phyloP scores from a whole-genome alignment of 2,888 invertebrate species.

The Watsonalla binaria region DNA sequence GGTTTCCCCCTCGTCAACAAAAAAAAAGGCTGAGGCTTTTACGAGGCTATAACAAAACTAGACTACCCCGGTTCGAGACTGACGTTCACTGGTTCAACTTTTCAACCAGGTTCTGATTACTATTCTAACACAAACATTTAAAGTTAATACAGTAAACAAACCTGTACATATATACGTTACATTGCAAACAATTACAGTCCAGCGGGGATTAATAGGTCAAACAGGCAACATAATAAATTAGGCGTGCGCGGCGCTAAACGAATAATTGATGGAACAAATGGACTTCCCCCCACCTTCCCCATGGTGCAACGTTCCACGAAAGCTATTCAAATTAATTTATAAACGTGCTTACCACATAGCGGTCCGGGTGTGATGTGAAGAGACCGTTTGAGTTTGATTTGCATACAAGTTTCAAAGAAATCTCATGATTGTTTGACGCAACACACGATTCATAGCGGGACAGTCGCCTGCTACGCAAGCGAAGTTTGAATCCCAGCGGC shows the following conservation, averaged over 20 bases:
- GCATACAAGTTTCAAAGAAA: too few species aligned
- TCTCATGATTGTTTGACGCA: too few species aligned
- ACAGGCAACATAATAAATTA: slow-evolving; percentile 45
- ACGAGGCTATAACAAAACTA: too few species aligned
- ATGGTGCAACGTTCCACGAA: slow-evolving; percentile 13
- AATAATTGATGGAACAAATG: slow-evolving; percentile 67
- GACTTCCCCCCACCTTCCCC: slow-evolving; percentile 20
- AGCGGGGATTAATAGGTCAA: slow-evolving; percentile 48
- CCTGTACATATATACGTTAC: slow-evolving; percentile 17
- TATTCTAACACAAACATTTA: not conserved
- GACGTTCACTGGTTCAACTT: too few species aligned
- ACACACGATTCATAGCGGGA: too few species aligned
- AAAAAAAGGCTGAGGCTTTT: too few species aligned
- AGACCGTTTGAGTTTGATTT: not conserved
- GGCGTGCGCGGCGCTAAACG: slow-evolving; percentile 42
- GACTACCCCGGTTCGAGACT: too few species aligned
- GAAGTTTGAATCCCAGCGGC: too few species aligned
- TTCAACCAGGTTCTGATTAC: too few species aligned
- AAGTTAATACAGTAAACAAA: not conserved
- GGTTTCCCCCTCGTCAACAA: too few species aligned
- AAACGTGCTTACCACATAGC: slow-evolving; percentile 11
- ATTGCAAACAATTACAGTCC: slow-evolving; percentile 18
- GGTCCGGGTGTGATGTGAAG: not conserved
- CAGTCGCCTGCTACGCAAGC: too few species aligned
- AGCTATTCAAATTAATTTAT: slow-evolving; percentile 50